Conservation (phyloP, 1,140 invertebrate genomes). For the Campoletis sonorensis region DNA sequence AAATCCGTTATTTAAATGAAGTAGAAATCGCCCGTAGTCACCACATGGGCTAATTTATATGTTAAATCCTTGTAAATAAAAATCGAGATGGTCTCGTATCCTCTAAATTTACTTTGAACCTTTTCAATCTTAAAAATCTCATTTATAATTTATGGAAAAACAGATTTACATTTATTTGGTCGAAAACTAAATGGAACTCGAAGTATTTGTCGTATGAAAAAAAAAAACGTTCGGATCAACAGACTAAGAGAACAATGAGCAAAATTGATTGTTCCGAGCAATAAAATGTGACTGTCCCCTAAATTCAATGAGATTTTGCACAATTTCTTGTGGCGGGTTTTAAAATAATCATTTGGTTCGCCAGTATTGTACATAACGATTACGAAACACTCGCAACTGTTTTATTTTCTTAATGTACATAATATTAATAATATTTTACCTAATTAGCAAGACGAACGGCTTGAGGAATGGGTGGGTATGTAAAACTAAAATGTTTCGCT, state of each 20-base stretch:
- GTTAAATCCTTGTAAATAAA: conserved; percentile 26
- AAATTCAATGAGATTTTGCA: no score
- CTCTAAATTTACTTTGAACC: not conserved
- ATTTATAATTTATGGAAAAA: no score
- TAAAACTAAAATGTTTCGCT: conserved; percentile 28
- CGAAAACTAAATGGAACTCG: no score
- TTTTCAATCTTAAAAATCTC: not conserved
- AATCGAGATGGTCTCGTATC: not conserved
- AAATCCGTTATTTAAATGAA: conserved; percentile 3
- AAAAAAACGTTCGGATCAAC: no score
- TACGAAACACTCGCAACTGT: conserved; percentile 33
- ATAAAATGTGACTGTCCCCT: no score
- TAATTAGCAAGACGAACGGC: conserved; percentile 40
- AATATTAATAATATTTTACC: conserved; percentile 35
- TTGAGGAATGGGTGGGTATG: conserved; percentile 19
- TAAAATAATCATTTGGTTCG: not conserved
- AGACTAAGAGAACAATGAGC: no score
- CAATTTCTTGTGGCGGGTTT: no score
- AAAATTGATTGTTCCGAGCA: no score
- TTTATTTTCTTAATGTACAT: conserved; percentile 41
- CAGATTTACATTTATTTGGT: no score
- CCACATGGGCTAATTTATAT: conserved; percentile 9
- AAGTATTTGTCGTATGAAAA: no score
- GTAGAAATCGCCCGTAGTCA: not conserved
- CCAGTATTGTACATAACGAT: conserved; percentile 1